Evolutionary conservation across 1,140 invertebrate genomes (phyloP).

Genomic region (Anoplophora glabripennis): DNA sequence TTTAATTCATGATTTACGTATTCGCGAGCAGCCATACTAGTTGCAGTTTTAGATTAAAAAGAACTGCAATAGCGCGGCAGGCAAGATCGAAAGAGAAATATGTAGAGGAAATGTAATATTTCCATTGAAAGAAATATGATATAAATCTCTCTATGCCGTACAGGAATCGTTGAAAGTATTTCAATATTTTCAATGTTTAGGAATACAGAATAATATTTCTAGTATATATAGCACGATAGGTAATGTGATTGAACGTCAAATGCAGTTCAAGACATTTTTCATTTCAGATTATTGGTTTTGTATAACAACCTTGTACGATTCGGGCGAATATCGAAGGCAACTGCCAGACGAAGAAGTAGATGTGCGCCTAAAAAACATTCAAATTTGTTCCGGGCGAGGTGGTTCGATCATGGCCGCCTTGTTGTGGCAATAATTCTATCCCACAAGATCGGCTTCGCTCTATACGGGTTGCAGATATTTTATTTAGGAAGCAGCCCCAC

Average conservation of each 20-base stretch:
- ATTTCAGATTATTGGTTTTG: conserved; percentile 34
- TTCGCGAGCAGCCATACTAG: neutral
- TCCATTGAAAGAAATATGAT: neutral
- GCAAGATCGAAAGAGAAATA: too few species aligned
- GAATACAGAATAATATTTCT: conserved; percentile 1
- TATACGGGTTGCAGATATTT: too few species aligned
- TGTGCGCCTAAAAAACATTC: too few species aligned
- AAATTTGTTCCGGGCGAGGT: too few species aligned
- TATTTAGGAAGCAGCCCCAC: too few species aligned
- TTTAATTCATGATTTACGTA: too few species aligned
- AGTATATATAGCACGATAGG: neutral
- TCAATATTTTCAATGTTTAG: conserved; percentile 4
- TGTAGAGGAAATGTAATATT: too few species aligned
- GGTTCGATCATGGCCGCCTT: too few species aligned
- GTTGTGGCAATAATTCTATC: too few species aligned
- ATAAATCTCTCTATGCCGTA: conserved; percentile 5
- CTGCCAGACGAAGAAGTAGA: too few species aligned
- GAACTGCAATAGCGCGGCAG: too few species aligned
- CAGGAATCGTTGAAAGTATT: neutral
- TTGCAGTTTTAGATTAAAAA: neutral
- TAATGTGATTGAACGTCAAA: conserved; percentile 32
- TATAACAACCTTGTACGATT: conserved; percentile 21
- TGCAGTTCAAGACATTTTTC: conserved; percentile 28
- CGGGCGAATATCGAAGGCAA: neutral
- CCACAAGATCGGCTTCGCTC: too few species aligned